Conservation (phyloP, 2,113 vertebrate genomes). For the Dasyprocta punctata region DNA sequence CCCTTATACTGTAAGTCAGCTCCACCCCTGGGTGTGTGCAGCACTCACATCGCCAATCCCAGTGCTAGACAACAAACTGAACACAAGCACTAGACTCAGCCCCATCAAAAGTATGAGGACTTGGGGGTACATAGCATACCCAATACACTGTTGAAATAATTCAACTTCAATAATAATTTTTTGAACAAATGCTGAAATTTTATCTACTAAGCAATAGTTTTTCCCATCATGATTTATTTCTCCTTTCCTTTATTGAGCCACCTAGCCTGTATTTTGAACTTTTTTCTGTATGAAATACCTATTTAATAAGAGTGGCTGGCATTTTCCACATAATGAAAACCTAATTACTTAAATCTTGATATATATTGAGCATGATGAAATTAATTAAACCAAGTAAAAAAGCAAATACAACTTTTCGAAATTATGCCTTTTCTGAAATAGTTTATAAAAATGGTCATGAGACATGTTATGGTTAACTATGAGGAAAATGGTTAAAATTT, state of each 20-base stretch:
- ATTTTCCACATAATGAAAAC: not conserved
- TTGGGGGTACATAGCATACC: too few species aligned
- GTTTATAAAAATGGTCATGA: not conserved
- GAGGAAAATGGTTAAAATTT: not conserved
- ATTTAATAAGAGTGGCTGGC: not conserved
- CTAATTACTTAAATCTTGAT: not conserved
- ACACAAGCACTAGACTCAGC: too few species aligned
- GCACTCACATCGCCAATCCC: too few species aligned
- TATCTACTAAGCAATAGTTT: not conserved
- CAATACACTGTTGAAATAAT: not conserved
- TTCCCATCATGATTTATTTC: not conserved
- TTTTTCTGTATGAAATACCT: not conserved
- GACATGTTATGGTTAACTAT: not conserved
- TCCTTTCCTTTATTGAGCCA: not conserved
- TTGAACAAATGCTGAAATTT: not conserved
- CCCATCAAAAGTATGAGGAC: too few species aligned
- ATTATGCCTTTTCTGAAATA: not conserved
- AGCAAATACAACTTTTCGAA: not conserved
- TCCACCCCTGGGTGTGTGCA: too few species aligned
- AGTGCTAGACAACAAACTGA: too few species aligned
- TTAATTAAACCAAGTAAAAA: constrained; percentile 12
- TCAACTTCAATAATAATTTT: not conserved
- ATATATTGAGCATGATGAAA: not conserved
- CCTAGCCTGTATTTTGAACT: not conserved
- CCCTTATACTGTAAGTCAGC: too few species aligned